A percentile compares a stretch with the other conserved stretches of the same genome.
Conservation (phyloP, 92 coral and sea anemone genomes). For the Epizoanthus illoricatus region DNA sequence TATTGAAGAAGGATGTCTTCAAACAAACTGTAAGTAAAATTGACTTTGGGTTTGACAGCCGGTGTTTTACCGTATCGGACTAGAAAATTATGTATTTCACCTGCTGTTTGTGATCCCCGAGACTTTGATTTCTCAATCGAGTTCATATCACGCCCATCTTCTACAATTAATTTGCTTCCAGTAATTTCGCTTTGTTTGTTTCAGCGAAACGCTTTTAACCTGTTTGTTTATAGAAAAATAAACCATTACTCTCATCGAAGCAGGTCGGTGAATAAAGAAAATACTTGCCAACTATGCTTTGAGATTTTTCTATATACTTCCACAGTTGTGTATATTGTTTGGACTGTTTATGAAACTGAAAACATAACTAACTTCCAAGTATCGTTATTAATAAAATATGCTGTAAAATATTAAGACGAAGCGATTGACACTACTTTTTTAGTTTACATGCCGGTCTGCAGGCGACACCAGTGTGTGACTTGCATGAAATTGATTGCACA, state of each 20-base stretch:
- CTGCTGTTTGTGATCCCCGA: slow-evolving; percentile 22
- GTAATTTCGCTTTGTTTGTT: background rate
- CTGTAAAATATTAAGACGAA: background rate
- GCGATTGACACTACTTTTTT: too few species aligned
- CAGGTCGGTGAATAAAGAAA: background rate
- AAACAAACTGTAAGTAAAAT: slow-evolving; percentile 87
- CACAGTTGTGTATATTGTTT: background rate
- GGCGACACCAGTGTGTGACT: too few species aligned
- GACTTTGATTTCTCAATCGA: slow-evolving; percentile 30
- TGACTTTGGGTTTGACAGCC: slow-evolving; percentile 15
- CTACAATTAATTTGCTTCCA: background rate
- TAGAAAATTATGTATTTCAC: slow-evolving; percentile 7
- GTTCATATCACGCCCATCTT: slow-evolving; percentile 14
- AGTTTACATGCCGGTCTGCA: too few species aligned
- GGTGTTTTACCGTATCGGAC: background rate
- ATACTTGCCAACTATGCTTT: background rate
- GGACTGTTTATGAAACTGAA: background rate
- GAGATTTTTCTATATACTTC: background rate
- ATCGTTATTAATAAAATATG: background rate
- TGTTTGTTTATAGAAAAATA: background rate
- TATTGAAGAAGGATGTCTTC: slow-evolving; percentile 76
- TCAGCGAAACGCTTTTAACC: background rate
- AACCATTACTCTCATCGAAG: background rate
- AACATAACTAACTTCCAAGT: background rate
- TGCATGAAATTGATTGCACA: too few species aligned